Conservation (phyloP, 64 coral and sea anemone genomes). For the Trachythela sp. region DNA sequence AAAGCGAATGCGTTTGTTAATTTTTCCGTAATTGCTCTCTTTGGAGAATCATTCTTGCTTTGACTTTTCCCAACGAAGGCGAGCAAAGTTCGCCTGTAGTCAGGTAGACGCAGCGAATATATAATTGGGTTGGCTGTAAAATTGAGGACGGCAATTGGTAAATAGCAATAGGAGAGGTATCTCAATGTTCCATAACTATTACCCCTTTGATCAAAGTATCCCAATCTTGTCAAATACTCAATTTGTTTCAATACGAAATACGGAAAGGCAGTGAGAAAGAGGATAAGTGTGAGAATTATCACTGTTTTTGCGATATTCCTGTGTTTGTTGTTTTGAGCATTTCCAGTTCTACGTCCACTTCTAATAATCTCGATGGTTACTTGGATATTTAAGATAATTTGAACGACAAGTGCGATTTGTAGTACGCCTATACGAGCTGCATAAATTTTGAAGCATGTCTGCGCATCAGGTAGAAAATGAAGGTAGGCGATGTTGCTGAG, state of each 20-base stretch:
- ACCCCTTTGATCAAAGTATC: neutral
- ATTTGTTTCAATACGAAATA: neutral
- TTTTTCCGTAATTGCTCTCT: no score
- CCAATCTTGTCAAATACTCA: neutral
- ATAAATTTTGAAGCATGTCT: neutral
- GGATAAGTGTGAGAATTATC: neutral
- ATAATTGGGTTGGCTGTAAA: neutral
- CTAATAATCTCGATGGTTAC: neutral
- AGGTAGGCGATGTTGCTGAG: neutral
- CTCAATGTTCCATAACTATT: neutral
- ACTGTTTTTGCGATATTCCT: neutral
- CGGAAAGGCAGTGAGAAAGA: neutral
- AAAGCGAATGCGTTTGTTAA: no score
- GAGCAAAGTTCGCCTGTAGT: neutral
- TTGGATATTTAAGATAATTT: neutral
- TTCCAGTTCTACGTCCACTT: neutral
- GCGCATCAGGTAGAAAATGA: neutral
- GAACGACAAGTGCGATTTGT: neutral
- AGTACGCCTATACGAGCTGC: neutral
- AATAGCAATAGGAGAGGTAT: neutral
- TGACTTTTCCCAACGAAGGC: neutral
- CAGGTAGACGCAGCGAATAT: neutral
- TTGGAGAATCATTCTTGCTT: no score
- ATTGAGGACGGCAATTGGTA: neutral
- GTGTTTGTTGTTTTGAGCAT: neutral